Evolutionary conservation across 2,888 invertebrate genomes (phyloP), one percentile per base, ranked within the genome.

Genomic region (Timema cristinae): DNA sequence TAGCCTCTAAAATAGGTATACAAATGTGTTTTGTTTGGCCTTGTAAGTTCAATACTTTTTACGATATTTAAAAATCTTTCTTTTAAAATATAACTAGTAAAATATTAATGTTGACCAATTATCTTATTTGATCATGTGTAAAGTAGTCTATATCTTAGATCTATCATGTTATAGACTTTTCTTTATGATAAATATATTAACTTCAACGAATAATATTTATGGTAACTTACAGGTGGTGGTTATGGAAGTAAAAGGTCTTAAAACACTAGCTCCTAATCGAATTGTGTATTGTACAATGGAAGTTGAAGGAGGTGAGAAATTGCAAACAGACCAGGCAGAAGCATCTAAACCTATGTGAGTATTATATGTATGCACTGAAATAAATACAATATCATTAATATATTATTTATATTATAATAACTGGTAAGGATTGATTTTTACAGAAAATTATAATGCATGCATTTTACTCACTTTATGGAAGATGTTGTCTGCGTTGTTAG

Each of bases 241-340:
- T 71, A 97, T 98, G 94, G 98, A 99, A 86, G 98, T 99, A 71
- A 96, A 98, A 84, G 97, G 97, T 77, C 87, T 99, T 77, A 98
- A 98, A 85, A 96, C 97, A 71, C 86, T 99, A 80, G 93, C 97
- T 75, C 93, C 96, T 52, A 98, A 97, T 86, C 90, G 98, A 80
- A 98, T 99, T 82, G 98, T 99, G 69, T 99, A 99, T 85, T 99
- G 99, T 84, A 99, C 98, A 47, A 99, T 99, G 99, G 99, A 99
- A 85, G 97, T 99, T 54, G 99, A 99, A 84, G 98, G 97, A 75
- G 97, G 98, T 66, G 97, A 98, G 81, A 99, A 99, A 83, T 86
- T 99, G 74, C 98, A 99, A 85, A 99, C 99, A 4, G 99, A 98
- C 84, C 98, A 98, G 84, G 98, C 98, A 0, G 98, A 99, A 85